phyloP scores from a whole-genome alignment of 2,888 invertebrate species.

The Drosophila rubida region DNA sequence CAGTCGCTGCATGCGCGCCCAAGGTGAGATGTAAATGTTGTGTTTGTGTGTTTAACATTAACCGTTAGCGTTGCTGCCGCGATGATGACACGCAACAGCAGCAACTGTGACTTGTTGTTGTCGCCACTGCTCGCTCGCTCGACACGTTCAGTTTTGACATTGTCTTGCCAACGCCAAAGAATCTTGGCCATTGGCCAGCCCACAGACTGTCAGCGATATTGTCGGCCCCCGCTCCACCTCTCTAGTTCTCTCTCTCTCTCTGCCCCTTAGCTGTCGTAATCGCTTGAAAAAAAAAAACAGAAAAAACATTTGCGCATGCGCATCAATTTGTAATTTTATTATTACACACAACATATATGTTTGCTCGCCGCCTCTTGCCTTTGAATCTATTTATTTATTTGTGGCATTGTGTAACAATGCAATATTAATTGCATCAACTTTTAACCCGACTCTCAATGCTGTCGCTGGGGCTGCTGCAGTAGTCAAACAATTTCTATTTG shows the following conservation, averaged over 20 bases:
- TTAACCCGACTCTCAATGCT: slow-evolving; percentile 4
- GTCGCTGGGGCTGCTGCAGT: slow-evolving; percentile 5
- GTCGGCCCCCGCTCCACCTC: slow-evolving; percentile 1
- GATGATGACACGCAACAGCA: slow-evolving; percentile 53
- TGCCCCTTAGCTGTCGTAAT: slow-evolving; percentile 50
- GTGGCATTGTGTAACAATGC: slow-evolving; percentile 50
- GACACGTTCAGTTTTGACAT: slow-evolving; percentile 77
- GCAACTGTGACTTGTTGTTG: neutral
- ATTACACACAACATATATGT: slow-evolving; percentile 30
- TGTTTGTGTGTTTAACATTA: slow-evolving; percentile 45
- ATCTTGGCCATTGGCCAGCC: slow-evolving; percentile 62
- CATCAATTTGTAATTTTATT: slow-evolving; percentile 51
- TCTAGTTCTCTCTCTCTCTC: neutral
- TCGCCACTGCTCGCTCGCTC: slow-evolving; percentile 38
- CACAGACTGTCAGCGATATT: slow-evolving; percentile 23
- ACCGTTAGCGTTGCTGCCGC: slow-evolving; percentile 62
- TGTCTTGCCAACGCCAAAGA: slow-evolving; percentile 72
- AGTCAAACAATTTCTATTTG: slow-evolving; percentile 35
- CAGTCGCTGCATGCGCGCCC: slow-evolving; percentile 31
- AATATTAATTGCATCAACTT: slow-evolving; percentile 54
- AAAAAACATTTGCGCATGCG: slow-evolving; percentile 65
- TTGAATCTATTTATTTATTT: slow-evolving; percentile 30
- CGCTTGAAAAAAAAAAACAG: slow-evolving; percentile 7
- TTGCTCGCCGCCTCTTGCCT: slow-evolving; percentile 34
- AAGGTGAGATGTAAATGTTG: slow-evolving; percentile 74